Percentiles rank a stretch among this genome's conserved stretches.
These are phyloP conservation scores for Napeogenes inachia DNA, from an alignment of 2,888 invertebrate species.

Conservation along the genomic window DNA sequence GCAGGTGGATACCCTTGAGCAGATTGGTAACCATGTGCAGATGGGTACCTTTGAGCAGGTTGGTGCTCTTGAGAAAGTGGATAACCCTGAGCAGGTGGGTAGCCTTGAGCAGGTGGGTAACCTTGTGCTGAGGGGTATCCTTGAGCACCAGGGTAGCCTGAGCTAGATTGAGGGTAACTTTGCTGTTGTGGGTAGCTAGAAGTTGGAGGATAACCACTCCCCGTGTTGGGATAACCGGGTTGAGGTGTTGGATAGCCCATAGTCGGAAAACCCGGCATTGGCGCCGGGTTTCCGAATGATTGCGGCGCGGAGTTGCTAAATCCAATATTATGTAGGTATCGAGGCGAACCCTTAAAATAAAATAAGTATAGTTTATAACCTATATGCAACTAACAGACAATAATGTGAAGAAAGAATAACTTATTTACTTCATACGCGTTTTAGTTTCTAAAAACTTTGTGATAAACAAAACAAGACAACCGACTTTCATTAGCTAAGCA, in stretches of 20 bases:
- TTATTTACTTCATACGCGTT: neutral
- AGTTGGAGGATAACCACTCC: slow-evolving; percentile 57
- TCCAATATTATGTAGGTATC: slow-evolving; percentile 70
- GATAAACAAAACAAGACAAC: slow-evolving; percentile 61
- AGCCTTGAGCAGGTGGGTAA: slow-evolving; percentile 38
- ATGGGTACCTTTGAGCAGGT: slow-evolving; percentile 38
- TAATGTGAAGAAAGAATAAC: slow-evolving; percentile 13
- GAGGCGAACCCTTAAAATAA: slow-evolving; percentile 73
- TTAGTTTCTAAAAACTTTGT: slow-evolving; percentile 39
- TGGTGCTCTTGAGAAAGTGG: slow-evolving; percentile 44
- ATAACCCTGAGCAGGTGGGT: slow-evolving; percentile 43
- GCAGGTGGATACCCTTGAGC: slow-evolving; percentile 40
- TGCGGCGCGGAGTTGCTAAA: slow-evolving; percentile 70
- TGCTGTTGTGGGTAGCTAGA: slow-evolving; percentile 38
- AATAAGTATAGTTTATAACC: slow-evolving; percentile 32
- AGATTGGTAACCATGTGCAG: slow-evolving; percentile 34
- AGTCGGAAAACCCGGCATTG: slow-evolving; percentile 66
- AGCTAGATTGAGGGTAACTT: slow-evolving; percentile 36
- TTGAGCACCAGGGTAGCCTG: slow-evolving; percentile 37
- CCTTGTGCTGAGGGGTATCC: slow-evolving; percentile 35
- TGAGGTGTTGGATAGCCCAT: slow-evolving; percentile 63
- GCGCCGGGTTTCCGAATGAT: slow-evolving; percentile 71
- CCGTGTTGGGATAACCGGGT: slow-evolving; percentile 49
- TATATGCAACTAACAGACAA: neutral
- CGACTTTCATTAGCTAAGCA: slow-evolving; percentile 16